Conservation (phyloP, 2,113 vertebrate genomes). For the Trogon melanurus region DNA sequence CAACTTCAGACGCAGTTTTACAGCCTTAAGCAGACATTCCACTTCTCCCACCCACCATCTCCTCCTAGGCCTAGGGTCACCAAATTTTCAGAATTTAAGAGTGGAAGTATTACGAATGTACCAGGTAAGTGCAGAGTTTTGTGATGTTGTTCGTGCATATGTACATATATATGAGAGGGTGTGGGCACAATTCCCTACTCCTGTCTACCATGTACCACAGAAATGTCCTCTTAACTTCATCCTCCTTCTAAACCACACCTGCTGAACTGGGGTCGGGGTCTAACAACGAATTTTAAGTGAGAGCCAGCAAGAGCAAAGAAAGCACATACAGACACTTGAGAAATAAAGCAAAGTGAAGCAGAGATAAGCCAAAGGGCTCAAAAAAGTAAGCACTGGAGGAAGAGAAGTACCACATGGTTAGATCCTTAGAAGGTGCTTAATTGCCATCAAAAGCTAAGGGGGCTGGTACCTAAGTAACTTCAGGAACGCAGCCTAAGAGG, state of each 20-base stretch:
- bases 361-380: background rate
- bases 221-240: background rate
- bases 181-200: background rate
- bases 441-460: background rate
- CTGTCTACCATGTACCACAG: background rate
- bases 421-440: background rate
- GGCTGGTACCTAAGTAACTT: background rate
- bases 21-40: slow-evolving; percentile 14
- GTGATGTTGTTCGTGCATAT: background rate
- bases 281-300: slow-evolving; percentile 12
- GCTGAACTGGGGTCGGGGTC: background rate
- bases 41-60: slow-evolving; percentile 1
- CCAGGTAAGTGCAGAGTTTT: background rate
- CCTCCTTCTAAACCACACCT: background rate
- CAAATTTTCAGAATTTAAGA: background rate
- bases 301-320: background rate
- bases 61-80: slow-evolving; percentile 10
- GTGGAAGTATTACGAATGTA: background rate
- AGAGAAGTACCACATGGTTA: background rate
- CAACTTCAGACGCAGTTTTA: slow-evolving; percentile 19
- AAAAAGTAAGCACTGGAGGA: background rate
- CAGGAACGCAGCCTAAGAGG: background rate
- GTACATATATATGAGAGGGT: background rate
- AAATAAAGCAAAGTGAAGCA: background rate
- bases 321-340: background rate